A percentile compares a stretch with the other conserved stretches of the same genome.
These are phyloP conservation scores for Ryuthela nishihirai DNA, from an alignment of 2,888 invertebrate species.

Conservation along the genomic window DNA sequence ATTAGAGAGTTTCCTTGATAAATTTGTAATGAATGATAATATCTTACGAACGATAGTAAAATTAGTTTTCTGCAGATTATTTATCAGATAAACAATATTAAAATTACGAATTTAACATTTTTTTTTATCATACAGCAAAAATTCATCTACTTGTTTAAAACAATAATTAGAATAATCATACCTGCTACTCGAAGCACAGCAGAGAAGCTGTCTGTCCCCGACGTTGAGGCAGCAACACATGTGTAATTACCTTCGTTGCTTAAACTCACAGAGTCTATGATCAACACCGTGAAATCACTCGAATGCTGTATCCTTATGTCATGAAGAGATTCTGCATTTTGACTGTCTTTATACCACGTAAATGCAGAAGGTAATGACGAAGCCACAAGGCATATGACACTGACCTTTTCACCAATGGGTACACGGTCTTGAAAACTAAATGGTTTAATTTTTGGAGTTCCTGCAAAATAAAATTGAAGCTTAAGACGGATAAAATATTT, in stretches of 20 bases:
- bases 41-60: no score
- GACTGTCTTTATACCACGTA: neutral
- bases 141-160: neutral
- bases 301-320: neutral
- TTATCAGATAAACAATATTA: neutral
- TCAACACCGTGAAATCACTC: neutral
- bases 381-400: neutral
- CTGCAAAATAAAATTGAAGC: neutral
- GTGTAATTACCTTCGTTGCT: constrained; percentile 15
- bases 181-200: neutral
- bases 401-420: neutral
- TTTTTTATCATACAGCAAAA: neutral
- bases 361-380: neutral
- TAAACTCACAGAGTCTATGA: neutral
- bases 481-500: no score
- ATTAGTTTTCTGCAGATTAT: no score
- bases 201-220: neutral
- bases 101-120: neutral
- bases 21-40: no score
- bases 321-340: neutral
- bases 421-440: neutral
- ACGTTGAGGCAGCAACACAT: constrained; percentile 6
- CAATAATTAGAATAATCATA: neutral
- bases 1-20: no score
- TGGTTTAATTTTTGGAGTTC: neutral